A percentile compares a stretch with the other conserved stretches of the same genome.
Conservation (phyloP, 2,113 vertebrate genomes). For the Meriones unguiculatus region DNA sequence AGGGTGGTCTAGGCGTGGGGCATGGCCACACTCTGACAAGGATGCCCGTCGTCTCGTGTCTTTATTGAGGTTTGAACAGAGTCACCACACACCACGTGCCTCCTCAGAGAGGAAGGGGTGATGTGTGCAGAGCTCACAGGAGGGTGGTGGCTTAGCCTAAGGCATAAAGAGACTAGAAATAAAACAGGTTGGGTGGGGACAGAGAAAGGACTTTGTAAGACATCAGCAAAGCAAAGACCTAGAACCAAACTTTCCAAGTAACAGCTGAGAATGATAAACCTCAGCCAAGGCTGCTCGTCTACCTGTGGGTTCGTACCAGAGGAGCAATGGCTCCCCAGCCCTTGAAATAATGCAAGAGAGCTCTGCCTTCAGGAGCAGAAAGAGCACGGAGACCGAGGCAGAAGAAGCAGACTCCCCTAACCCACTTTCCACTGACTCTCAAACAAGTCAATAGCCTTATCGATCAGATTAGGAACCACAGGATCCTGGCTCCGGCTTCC, state of each 20-base stretch:
- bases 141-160: not conserved
- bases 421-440: not conserved
- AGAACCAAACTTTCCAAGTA: not conserved
- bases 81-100: constrained; percentile 16
- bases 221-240: not conserved
- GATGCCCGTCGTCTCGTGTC: constrained; percentile 61
- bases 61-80: constrained; percentile 58
- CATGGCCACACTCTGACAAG: constrained; percentile 76
- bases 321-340: not conserved
- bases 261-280: not conserved
- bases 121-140: not conserved
- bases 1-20: constrained; percentile 54
- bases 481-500: not conserved
- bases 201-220: not conserved
- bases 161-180: not conserved
- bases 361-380: not conserved
- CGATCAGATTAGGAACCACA: not conserved
- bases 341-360: not conserved
- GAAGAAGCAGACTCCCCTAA: not conserved
- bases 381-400: not conserved
- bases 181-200: not conserved
- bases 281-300: not conserved
- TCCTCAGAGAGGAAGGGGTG: constrained; percentile 46
- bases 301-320: not conserved
- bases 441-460: not conserved